Base-by-base conservation (phyloP, 2,797 vertebrate genomes). In the Odontamblyopus lacepedii region DNA sequence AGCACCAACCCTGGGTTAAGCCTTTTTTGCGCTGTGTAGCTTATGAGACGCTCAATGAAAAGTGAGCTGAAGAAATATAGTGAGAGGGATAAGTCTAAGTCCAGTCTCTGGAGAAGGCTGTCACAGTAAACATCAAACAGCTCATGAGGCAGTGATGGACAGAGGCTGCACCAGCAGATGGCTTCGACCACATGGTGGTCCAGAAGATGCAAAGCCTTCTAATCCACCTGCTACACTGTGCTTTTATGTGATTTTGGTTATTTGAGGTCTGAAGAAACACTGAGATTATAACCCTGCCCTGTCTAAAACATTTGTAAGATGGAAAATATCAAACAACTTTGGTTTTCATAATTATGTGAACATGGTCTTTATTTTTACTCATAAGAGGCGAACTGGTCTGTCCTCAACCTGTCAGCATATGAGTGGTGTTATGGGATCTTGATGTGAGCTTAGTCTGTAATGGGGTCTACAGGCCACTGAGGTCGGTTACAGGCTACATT, bases 111-210 rank as follows among this genome's bases (percentile, higher is more conserved):
- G 78, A 87, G 78, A 66, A 69, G 81, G 78, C 83, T 75, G 88
- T 80, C 77, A 76, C 86, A 85, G 82, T 81, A 86, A 90, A 80
- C 88, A 83, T 84, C 86, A 87, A 90, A 92, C 88, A 92, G 84
- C 85, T 93, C 93, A 93, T 92, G 91, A 94, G 88, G 86, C 90
- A 87, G 85, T 82, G 78, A 90, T 91, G 92, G 92, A 92, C 87
- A 91, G 89, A 90, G 85, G 86, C 87, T 77, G 85, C 85, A 91
- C 90, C 91, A 92, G 90, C 93, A 94, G 93, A 94, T 95, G 94
- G 93, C 90, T 90, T 80, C 69, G 83, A 85, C 91, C 93, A 92
- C 92, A 93, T 93, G 92, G 88, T 89, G 84, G 85, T 84, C 84
- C 81, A 72, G 85, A 88, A 89, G 83, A 90, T 84, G 81, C 44